phyloP scores from a whole-genome alignment of 2,113 vertebrate species.

The Saguinus midas region DNA sequence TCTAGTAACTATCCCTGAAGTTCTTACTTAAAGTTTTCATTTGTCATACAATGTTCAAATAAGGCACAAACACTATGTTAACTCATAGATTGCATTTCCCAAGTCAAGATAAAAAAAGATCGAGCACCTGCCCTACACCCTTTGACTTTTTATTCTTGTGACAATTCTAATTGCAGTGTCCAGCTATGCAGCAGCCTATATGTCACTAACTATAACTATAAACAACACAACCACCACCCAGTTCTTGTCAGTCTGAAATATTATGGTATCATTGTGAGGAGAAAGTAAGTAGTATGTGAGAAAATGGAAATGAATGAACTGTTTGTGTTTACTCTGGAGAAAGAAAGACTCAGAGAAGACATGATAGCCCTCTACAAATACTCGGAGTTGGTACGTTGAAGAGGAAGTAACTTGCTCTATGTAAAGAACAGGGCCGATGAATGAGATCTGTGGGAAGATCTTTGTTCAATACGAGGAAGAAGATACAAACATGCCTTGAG shows the following conservation, averaged over 20 bases:
- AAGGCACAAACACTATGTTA: background rate
- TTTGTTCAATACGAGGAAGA: constrained; percentile 23
- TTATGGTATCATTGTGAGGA: background rate
- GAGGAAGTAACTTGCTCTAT: background rate
- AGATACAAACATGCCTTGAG: background rate
- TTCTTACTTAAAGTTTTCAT: background rate
- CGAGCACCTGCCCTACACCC: background rate
- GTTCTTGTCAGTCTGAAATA: background rate
- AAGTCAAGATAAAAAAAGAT: background rate
- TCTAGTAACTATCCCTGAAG: constrained; percentile 21
- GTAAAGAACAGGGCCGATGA: background rate
- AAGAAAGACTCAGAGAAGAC: background rate
- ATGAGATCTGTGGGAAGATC: background rate
- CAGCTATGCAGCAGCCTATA: background rate
- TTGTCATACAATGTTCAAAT: background rate
- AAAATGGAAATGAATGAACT: background rate
- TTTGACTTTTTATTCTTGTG: background rate
- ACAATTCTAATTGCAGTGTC: background rate
- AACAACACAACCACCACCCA: background rate
- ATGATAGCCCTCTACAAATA: background rate
- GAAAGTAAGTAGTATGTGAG: background rate
- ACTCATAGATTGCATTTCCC: background rate
- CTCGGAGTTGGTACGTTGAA: background rate
- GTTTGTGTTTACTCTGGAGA: background rate
- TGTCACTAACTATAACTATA: background rate